Evolutionary conservation across 2,888 invertebrate species (phyloP).

Genomic region (Diabrotica balteata): DNA sequence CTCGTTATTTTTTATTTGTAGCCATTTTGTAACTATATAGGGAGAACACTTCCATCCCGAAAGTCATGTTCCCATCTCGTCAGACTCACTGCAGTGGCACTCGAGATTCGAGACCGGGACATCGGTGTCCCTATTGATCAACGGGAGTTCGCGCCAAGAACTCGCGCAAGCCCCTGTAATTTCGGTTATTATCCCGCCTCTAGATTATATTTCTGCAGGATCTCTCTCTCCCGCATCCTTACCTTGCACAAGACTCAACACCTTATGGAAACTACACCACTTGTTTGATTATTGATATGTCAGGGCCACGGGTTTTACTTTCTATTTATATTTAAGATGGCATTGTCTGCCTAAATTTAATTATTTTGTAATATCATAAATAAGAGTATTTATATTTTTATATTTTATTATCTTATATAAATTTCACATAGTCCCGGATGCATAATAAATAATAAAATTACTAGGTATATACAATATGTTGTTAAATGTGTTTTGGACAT

Average conservation of each 20-base stretch:
- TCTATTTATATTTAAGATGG: too few relatives aligned
- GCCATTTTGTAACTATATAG: too few relatives aligned
- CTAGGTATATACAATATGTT: too few relatives aligned
- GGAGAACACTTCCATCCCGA: too few relatives aligned
- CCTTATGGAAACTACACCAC: conserved; percentile 26
- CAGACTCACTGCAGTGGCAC: conserved; percentile 47
- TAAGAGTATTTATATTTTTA: too few relatives aligned
- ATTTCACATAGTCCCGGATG: too few relatives aligned
- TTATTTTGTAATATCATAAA: too few relatives aligned
- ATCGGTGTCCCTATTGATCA: conserved; percentile 52
- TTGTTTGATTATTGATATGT: conserved; percentile 31
- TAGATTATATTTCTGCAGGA: conserved; percentile 32
- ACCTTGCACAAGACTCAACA: conserved; percentile 23
- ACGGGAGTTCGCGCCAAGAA: conserved; percentile 52
- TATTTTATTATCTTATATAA: too few relatives aligned
- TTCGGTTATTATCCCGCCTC: conserved; percentile 35
- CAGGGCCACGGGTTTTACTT: not conserved
- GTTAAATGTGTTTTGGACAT: too few relatives aligned
- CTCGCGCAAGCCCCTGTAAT: conserved; percentile 45
- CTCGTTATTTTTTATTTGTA: too few relatives aligned
- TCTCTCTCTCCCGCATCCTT: conserved; percentile 25
- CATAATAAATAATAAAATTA: too few relatives aligned
- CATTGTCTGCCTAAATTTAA: too few relatives aligned
- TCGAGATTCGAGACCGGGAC: conserved; percentile 53
- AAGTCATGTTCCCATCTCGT: conserved; percentile 16